phyloP scores from a whole-genome alignment of 2,113 vertebrate species.

The Crotalus tigris region DNA sequence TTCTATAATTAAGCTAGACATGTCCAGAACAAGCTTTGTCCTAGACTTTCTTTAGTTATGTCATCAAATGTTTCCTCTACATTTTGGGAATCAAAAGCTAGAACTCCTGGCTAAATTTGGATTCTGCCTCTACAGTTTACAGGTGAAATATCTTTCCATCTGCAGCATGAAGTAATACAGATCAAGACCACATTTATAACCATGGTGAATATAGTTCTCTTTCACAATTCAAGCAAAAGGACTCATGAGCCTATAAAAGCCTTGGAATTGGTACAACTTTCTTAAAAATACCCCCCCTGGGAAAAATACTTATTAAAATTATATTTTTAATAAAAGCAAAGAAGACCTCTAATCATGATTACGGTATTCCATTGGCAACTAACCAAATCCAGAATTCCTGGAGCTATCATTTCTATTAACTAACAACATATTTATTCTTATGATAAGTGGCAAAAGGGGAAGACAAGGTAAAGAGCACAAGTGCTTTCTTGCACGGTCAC shows the following conservation, averaged over 20 bases:
- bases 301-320: neutral
- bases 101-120: neutral
- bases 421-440: neutral
- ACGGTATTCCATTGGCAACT: neutral
- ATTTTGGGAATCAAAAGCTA: neutral
- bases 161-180: neutral
- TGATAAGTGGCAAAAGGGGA: neutral
- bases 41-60: neutral
- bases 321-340: neutral
- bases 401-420: neutral
- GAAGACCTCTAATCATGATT: neutral
- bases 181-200: neutral
- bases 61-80: neutral
- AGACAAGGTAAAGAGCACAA: neutral
- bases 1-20: neutral
- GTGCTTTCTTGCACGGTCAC: neutral
- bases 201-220: neutral
- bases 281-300: neutral
- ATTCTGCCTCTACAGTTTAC: neutral
- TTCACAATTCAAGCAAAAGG: neutral
- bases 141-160: neutral
- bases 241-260: neutral
- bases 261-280: neutral
- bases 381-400: neutral
- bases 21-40: neutral